Conservation (phyloP, 2,888 invertebrate species). For the Oligia strigilis region DNA sequence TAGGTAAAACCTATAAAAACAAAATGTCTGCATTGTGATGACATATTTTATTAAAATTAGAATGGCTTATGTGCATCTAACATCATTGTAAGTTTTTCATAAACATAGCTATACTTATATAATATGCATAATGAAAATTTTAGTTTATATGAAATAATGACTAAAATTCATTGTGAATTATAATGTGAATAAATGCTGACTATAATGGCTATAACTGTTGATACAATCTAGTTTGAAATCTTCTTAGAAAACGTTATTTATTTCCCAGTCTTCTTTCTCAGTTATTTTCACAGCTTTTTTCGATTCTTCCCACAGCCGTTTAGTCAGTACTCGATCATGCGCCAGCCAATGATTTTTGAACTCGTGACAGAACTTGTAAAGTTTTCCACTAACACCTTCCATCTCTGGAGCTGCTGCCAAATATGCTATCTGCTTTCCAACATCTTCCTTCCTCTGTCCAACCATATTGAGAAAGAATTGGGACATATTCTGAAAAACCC, state of each 20-base stretch:
- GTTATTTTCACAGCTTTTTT: constrained; percentile 80
- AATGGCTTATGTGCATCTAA: background rate
- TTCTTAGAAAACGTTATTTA: background rate
- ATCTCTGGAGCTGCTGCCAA: constrained; percentile 79
- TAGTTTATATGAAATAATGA: background rate
- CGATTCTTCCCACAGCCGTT: constrained; percentile 79
- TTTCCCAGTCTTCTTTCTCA: constrained; percentile 80
- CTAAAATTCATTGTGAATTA: background rate
- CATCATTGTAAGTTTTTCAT: background rate
- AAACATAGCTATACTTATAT: background rate
- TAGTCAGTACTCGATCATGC: constrained; percentile 73
- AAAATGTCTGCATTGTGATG: background rate
- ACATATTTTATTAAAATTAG: background rate
- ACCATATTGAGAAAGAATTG: constrained; percentile 75
- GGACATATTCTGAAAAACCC: constrained; percentile 69
- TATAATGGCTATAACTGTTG: background rate
- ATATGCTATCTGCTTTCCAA: constrained; percentile 79
- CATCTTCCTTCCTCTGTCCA: constrained; percentile 81
- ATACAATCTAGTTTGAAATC: background rate
- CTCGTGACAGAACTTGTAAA: constrained; percentile 81
- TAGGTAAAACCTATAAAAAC: background rate
- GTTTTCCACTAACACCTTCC: constrained; percentile 75
- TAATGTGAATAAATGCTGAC: constrained; percentile 20
- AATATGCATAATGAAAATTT: background rate
- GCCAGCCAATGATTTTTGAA: constrained; percentile 82